Percentiles rank a stretch among this genome's conserved stretches.
These are phyloP conservation scores for Isurus oxyrinchus DNA, from an alignment of 2,113 vertebrate species.

Conservation along the genomic window DNA sequence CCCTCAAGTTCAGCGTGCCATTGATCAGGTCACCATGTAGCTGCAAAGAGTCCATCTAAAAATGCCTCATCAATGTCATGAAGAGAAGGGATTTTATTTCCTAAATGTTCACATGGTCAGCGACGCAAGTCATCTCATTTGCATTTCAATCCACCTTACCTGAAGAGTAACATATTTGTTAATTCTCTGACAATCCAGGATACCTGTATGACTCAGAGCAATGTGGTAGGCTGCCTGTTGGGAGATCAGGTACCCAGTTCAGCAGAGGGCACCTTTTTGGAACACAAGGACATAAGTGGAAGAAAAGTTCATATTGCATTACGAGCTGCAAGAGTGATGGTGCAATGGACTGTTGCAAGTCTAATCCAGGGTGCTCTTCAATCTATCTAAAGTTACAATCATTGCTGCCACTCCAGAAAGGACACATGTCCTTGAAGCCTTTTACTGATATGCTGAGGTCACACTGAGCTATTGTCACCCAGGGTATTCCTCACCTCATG, in stretches of 20 bases:
- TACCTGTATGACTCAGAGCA: background rate
- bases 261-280: background rate
- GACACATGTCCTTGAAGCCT: background rate
- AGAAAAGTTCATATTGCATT: background rate
- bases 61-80: background rate
- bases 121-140: background rate
- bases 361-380: background rate
- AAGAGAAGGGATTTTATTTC: background rate
- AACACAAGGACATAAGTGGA: background rate
- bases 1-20: background rate
- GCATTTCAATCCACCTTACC: background rate
- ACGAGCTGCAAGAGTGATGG: background rate
- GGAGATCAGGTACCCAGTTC: background rate
- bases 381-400: background rate
- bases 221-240: background rate
- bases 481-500: background rate
- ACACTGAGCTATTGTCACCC: background rate
- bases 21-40: background rate
- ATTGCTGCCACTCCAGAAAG: background rate
- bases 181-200: background rate
- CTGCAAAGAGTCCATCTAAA: background rate
- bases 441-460: background rate
- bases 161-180: background rate
- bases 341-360: background rate
- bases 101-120: background rate